Conservation (phyloP, 2,797 vertebrate species). For the Sebastes wilsoni region DNA sequence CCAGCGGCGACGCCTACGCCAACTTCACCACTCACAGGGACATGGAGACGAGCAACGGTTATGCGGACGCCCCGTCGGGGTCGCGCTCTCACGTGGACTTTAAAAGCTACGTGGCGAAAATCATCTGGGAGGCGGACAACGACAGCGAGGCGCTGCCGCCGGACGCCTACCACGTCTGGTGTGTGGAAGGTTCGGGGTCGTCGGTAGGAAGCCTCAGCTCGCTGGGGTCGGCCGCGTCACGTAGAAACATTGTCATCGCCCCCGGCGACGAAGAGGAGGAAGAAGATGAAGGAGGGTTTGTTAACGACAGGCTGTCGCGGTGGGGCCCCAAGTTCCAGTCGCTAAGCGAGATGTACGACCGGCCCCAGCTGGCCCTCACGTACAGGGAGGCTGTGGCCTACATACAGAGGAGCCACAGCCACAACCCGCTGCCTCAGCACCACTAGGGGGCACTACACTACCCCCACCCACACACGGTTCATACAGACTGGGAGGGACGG, state of each 20-base stretch:
- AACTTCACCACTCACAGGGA: slow-evolving; percentile 27
- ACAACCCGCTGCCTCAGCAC: slow-evolving; percentile 56
- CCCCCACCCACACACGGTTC: background rate
- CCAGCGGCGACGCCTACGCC: background rate
- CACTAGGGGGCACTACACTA: slow-evolving; percentile 34
- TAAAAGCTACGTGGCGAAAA: slow-evolving; percentile 85
- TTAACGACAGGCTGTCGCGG: slow-evolving; percentile 75
- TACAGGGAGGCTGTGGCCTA: slow-evolving; percentile 67
- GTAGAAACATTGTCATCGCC: background rate
- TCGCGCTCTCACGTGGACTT: slow-evolving; percentile 79
- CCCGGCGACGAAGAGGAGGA: slow-evolving; percentile 49
- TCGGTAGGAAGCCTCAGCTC: slow-evolving; percentile 88
- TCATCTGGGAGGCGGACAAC: slow-evolving; percentile 87
- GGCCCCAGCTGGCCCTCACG: slow-evolving; percentile 67
- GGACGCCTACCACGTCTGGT: slow-evolving; percentile 85
- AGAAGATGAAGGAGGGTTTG: slow-evolving; percentile 71
- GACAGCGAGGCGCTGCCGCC: slow-evolving; percentile 78
- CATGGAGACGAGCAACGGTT: background rate
- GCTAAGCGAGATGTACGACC: slow-evolving; percentile 83
- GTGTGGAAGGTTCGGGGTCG: slow-evolving; percentile 84
- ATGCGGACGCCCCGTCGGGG: slow-evolving; percentile 7
- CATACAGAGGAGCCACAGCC: slow-evolving; percentile 62
- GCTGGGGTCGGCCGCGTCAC: slow-evolving; percentile 71
- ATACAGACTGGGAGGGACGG: background rate
- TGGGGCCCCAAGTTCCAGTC: slow-evolving; percentile 87